A percentile compares a stretch with the other conserved stretches of the same genome.
Evolutionary conservation across 2,797 vertebrate species (phyloP).

Genomic region (Platalea minor): DNA sequence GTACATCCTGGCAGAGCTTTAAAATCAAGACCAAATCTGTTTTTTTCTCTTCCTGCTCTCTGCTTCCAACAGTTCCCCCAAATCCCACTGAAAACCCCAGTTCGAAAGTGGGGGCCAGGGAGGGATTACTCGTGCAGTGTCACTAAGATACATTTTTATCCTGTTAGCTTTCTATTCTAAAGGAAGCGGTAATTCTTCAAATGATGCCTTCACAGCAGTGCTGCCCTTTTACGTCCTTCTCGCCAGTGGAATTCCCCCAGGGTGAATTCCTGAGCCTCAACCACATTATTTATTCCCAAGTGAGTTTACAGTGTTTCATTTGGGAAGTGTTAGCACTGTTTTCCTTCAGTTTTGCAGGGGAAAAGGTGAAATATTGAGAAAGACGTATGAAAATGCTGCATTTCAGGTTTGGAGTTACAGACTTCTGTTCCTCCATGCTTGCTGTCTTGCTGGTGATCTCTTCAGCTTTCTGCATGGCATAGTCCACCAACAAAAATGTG

Average conservation of each 20-base stretch:
- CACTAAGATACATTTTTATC: background rate
- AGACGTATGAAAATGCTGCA: background rate
- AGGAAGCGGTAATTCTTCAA: constrained; percentile 55
- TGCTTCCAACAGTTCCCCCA: background rate
- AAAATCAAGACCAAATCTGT: background rate
- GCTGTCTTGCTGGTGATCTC: background rate
- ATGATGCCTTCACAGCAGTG: constrained; percentile 3
- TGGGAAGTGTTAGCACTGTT: constrained; percentile 5
- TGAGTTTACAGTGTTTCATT: background rate
- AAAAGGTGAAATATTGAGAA: background rate
- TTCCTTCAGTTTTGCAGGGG: constrained; percentile 1
- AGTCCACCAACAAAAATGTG: background rate
- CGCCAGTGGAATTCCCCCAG: background rate
- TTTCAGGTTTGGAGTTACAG: background rate
- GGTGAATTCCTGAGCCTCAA: constrained; percentile 36
- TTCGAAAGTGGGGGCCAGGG: background rate
- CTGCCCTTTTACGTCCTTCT: background rate
- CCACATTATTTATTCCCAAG: constrained; percentile 41
- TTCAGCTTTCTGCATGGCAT: background rate
- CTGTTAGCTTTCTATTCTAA: constrained; percentile 21
- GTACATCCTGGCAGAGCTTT: background rate
- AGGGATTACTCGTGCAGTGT: background rate
- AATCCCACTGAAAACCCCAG: background rate
- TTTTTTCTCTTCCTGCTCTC: background rate
- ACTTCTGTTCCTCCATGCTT: background rate